These are phyloP conservation scores for Molossus alvarezi DNA, from an alignment of 2,797 vertebrate species.

Conservation along the genomic window DNA sequence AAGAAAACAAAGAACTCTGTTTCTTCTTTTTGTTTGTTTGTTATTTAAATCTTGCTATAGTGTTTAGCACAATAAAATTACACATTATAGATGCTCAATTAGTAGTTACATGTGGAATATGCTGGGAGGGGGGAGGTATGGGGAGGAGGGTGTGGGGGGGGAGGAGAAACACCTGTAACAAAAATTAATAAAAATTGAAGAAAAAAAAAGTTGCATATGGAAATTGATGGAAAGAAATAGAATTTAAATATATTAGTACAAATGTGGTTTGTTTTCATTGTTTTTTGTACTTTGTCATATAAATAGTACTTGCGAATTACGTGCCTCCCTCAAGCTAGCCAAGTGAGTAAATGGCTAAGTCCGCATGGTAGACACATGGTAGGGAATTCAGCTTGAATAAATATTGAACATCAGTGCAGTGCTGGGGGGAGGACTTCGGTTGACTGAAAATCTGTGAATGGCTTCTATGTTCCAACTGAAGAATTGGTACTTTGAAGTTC, in stretches of 20 bases:
- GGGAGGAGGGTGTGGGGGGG: no score
- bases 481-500: neutral
- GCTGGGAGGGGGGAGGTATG: no score
- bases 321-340: neutral
- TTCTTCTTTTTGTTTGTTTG: neutral
- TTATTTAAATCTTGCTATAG: neutral
- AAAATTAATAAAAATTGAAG: no score
- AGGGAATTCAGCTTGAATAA: neutral
- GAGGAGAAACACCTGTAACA: no score
- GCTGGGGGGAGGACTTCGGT: neutral
- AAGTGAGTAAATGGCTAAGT: neutral
- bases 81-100: neutral
- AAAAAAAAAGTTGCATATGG: neutral
- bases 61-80: constrained; percentile 1
- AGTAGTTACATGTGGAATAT: neutral
- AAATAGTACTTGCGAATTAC: neutral
- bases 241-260: constrained; percentile 11
- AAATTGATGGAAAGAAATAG: neutral
- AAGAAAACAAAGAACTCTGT: neutral
- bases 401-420: neutral
- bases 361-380: neutral
- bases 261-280: neutral
- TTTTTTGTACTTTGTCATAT: neutral
- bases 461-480: neutral
- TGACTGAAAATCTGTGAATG: neutral